Evolutionary conservation across 2,113 vertebrate species (phyloP).

Genomic region (Odontesthes bonariensis): DNA sequence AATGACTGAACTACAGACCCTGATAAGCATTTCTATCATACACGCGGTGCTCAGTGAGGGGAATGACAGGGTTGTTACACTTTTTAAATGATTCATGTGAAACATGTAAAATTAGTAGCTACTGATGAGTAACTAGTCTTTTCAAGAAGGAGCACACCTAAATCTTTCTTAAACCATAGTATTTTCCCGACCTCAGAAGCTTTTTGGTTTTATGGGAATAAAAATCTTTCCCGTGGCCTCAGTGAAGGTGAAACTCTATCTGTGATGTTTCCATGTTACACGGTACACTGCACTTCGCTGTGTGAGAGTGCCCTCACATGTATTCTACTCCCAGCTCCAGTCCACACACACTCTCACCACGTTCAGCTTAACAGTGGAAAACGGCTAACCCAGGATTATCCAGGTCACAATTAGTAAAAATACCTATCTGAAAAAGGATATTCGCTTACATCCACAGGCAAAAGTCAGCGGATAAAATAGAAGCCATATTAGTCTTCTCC

Average conservation of each 20-base stretch:
- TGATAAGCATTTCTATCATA: neutral
- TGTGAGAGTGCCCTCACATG: constrained; percentile 56
- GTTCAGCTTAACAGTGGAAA: constrained; percentile 26
- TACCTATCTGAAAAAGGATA: constrained; percentile 5
- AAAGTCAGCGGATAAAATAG: neutral
- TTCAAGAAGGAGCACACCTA: neutral
- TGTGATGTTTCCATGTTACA: constrained; percentile 51
- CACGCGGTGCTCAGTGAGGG: constrained; percentile 2
- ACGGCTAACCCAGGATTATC: constrained; percentile 4
- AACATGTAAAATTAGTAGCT: neutral
- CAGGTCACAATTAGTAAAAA: neutral
- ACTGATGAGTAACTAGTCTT: no score
- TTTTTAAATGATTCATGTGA: neutral
- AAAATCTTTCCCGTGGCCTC: constrained; percentile 32
- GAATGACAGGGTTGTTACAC: constrained; percentile 10
- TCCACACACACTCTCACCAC: constrained; percentile 5
- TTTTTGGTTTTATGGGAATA: constrained; percentile 28
- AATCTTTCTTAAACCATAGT: neutral
- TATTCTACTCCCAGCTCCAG: constrained; percentile 34
- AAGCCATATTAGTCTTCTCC: neutral
- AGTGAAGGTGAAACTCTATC: constrained; percentile 65
- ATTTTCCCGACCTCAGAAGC: constrained; percentile 28
- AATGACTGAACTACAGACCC: neutral
- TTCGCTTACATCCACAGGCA: neutral
- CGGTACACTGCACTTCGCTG: constrained; percentile 47